Evolutionary conservation across 2,888 invertebrate genomes (phyloP).

Genomic region (Ormyrus nitidulus): DNA sequence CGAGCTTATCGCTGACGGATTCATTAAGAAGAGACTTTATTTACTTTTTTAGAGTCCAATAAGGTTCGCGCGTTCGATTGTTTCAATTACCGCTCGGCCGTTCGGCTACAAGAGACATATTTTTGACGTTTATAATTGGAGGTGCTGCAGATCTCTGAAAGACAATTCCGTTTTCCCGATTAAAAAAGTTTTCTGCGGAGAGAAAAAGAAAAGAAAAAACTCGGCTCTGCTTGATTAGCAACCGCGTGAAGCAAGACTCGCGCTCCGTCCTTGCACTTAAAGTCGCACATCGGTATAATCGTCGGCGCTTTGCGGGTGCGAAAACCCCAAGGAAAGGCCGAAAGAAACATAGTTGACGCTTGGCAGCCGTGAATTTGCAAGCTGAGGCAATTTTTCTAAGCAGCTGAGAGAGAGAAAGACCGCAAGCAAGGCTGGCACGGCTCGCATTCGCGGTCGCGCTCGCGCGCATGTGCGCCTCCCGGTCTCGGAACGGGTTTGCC

Average conservation of each 20-base stretch:
- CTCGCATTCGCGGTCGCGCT: conserved; percentile 36
- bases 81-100: not conserved
- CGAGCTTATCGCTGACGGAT: conserved; percentile 16
- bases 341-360: not conserved
- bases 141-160: no score
- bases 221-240: no score
- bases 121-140: no score
- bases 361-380: conserved; percentile 28
- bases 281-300: not conserved
- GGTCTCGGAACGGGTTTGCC: conserved; percentile 41
- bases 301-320: conserved; percentile 16
- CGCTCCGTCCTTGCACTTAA: no score
- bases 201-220: no score
- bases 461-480: conserved; percentile 1
- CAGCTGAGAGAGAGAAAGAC: not conserved
- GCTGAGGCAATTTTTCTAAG: conserved; percentile 37
- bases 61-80: conserved; percentile 6
- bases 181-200: no score
- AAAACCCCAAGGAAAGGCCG: not conserved
- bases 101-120: no score
- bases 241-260: no score
- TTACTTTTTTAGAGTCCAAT: not conserved
- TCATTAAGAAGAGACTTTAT: conserved; percentile 15
- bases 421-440: not conserved
- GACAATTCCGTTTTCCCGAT: no score